Percentiles rank a stretch among this genome's conserved stretches.
These are phyloP conservation scores for Myopa testacea DNA, from an alignment of 2,888 invertebrate species.

Conservation along the genomic window DNA sequence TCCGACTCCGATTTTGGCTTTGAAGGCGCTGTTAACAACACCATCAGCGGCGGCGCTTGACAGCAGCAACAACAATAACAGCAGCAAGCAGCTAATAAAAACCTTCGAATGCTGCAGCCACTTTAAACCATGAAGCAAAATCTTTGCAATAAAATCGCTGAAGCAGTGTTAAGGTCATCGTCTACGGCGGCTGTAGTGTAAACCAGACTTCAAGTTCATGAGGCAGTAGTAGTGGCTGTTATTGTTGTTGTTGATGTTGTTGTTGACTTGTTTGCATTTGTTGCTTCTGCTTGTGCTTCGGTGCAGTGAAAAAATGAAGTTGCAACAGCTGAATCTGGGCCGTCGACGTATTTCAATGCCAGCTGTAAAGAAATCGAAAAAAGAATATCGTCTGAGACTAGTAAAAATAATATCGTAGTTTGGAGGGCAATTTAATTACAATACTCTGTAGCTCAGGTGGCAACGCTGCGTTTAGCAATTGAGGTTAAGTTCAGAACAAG, in stretches of 20 bases:
- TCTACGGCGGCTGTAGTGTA: neutral
- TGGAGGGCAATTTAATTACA: conserved; percentile 27
- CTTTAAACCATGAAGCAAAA: conserved; percentile 10
- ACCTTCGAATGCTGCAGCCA: neutral
- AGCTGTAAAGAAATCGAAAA: conserved; percentile 18
- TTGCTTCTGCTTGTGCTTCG: neutral
- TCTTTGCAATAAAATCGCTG: conserved; percentile 14
- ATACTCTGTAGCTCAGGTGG: conserved; percentile 7
- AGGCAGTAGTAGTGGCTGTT: neutral
- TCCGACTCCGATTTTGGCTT: too few species aligned
- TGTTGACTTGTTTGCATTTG: neutral
- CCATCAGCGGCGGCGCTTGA: neutral
- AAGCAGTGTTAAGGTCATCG: conserved; percentile 29
- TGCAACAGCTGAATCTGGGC: conserved; percentile 16
- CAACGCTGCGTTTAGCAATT: neutral
- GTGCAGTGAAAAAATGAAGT: neutral
- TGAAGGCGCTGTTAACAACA: neutral
- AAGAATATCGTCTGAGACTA: conserved; percentile 8
- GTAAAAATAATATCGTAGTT: neutral
- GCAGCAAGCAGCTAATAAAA: neutral
- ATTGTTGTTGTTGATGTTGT: neutral
- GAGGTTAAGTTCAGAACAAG: conserved; percentile 28
- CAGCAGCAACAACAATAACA: neutral
- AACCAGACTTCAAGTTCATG: conserved; percentile 21
- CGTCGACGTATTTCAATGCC: conserved; percentile 24